These are phyloP conservation scores for Lepidochrysops patricia DNA, from an alignment of 2,888 invertebrate genomes.

Conservation along the genomic window DNA sequence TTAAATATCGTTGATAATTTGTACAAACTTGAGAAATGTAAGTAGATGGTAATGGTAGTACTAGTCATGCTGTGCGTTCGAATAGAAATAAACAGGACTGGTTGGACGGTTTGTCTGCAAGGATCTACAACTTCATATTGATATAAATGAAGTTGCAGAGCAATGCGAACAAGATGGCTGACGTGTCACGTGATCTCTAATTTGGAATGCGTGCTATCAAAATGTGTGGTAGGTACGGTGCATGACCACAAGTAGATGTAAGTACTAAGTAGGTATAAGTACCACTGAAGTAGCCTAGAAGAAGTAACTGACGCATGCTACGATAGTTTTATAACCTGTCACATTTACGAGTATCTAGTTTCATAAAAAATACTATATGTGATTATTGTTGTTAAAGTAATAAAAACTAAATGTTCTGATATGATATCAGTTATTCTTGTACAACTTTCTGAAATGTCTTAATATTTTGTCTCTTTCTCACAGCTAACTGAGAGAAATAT, in stretches of 20 bases:
- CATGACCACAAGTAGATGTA: slow-evolving; percentile 50
- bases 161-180: not conserved
- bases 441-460: no score
- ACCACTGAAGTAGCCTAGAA: slow-evolving; percentile 31
- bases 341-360: slow-evolving; percentile 3
- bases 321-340: slow-evolving; percentile 19
- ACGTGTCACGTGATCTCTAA: not conserved
- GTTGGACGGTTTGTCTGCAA: not conserved
- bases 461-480: no score
- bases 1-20: not conserved
- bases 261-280: slow-evolving; percentile 31
- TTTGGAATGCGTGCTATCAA: not conserved
- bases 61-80: slow-evolving; percentile 31
- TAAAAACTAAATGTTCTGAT: no score
- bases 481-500: no score
- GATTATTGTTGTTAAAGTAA: no score
- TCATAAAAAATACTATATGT: no score
- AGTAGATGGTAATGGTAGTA: slow-evolving; percentile 43
- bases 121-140: not conserved
- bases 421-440: no score
- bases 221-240: slow-evolving; percentile 53
- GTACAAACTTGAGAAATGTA: slow-evolving; percentile 10
- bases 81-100: not conserved
- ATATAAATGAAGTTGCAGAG: not conserved
- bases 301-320: slow-evolving; percentile 38